Evolutionary conservation across 2,113 vertebrate species (phyloP).

Genomic region (Pseudorhombus dupliciocellatus): DNA sequence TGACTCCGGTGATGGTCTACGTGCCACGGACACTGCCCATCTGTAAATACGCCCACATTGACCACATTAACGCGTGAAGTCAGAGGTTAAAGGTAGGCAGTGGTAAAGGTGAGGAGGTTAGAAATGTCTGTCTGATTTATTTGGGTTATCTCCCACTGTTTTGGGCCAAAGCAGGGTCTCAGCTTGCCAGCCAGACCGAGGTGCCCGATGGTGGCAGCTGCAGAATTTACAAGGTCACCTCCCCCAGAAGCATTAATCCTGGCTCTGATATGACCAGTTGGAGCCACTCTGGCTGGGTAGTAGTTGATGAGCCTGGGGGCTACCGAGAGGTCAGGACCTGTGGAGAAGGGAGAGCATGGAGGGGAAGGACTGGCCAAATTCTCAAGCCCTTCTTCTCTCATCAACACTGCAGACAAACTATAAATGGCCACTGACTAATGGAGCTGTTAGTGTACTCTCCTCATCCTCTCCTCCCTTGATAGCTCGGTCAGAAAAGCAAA

Average conservation of each 20-base stretch:
- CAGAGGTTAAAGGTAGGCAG: conserved; percentile 70
- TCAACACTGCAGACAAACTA: conserved; percentile 39
- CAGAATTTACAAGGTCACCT: conserved; percentile 78
- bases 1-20: conserved; percentile 60
- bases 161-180: conserved; percentile 33
- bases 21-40: conserved; percentile 63
- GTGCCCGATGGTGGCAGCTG: conserved; percentile 69
- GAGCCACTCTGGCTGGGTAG: conserved; percentile 78
- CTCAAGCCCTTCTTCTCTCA: conserved; percentile 65
- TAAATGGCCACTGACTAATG: conserved; percentile 57
- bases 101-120: conserved; percentile 63
- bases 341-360: conserved; percentile 69
- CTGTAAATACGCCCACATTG: conserved; percentile 73
- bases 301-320: conserved; percentile 66
- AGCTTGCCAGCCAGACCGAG: conserved; percentile 56
- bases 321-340: conserved; percentile 71
- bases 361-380: conserved; percentile 65
- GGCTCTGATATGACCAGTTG: conserved; percentile 72
- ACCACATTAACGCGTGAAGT: conserved; percentile 73
- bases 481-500: conserved; percentile 66
- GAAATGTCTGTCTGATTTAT: conserved; percentile 71
- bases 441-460: conserved; percentile 57
- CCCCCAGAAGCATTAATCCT: conserved; percentile 79
- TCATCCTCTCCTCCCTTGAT: conserved; percentile 44
- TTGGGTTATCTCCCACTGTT: conserved; percentile 70